phyloP scores from a whole-genome alignment of 2,888 invertebrate species.

The Drosophila subquinaria region DNA sequence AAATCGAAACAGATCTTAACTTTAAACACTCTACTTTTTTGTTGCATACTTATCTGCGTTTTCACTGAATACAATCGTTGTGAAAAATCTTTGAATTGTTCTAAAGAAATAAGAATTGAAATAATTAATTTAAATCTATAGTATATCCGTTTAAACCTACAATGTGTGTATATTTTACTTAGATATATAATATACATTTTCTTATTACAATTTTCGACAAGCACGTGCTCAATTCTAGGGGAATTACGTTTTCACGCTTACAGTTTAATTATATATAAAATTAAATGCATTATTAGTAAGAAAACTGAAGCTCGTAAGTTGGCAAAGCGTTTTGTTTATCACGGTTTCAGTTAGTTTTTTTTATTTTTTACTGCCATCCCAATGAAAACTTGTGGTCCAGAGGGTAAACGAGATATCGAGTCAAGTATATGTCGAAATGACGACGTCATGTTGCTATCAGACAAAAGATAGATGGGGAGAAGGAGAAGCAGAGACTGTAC shows the following conservation, averaged over 20 bases:
- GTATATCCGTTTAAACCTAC: neutral
- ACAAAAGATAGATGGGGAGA: neutral
- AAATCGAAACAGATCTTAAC: slow-evolving; percentile 6
- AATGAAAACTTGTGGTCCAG: slow-evolving; percentile 40
- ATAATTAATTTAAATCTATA: neutral
- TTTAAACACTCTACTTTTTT: slow-evolving; percentile 8
- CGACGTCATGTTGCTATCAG: slow-evolving; percentile 50
- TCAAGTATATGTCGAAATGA: slow-evolving; percentile 28
- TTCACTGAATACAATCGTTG: neutral
- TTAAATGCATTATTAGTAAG: slow-evolving; percentile 7
- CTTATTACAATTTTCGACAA: neutral
- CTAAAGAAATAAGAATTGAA: neutral
- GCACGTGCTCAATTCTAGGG: neutral
- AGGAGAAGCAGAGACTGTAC: neutral
- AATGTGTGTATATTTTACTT: neutral
- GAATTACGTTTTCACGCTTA: slow-evolving; percentile 7
- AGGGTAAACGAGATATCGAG: slow-evolving; percentile 45
- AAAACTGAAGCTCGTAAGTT: neutral
- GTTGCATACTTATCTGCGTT: slow-evolving; percentile 64
- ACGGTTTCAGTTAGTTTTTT: slow-evolving; percentile 21
- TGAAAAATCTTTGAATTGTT: neutral
- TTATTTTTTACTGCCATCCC: slow-evolving; percentile 16
- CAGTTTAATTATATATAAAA: slow-evolving; percentile 3
- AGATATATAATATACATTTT: neutral
- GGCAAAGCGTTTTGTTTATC: slow-evolving; percentile 28